These are phyloP conservation scores for Drosophila prosaltans DNA, from an alignment of 1,140 invertebrate genomes.

Conservation along the genomic window DNA sequence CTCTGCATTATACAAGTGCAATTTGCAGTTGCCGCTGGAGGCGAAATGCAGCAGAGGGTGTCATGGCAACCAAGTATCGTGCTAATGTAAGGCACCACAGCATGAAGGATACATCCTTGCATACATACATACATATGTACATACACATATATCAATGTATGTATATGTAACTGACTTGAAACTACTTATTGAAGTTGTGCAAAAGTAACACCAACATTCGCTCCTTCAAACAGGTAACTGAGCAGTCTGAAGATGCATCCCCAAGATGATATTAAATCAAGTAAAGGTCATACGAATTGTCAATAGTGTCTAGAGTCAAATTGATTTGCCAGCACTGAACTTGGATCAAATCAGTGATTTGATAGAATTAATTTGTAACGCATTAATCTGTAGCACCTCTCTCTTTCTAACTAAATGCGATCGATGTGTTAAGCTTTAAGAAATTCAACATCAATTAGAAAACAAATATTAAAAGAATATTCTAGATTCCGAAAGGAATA, in stretches of 20 bases:
- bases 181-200: neutral
- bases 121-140: constrained; percentile 9
- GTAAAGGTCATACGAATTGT: neutral
- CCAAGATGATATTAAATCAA: neutral
- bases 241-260: neutral
- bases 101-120: constrained; percentile 65
- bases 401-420: no score
- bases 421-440: no score
- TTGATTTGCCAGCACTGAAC: neutral
- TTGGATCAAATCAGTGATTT: no score
- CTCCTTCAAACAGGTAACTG: neutral
- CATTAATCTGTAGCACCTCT: no score
- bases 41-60: constrained; percentile 48
- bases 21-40: constrained; percentile 67
- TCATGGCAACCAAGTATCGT: constrained; percentile 37
- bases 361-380: neutral
- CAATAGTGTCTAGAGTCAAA: neutral
- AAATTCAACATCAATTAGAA: no score
- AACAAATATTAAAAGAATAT: no score
- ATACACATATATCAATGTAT: neutral
- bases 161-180: neutral
- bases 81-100: constrained; percentile 75
- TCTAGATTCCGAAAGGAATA: no score
- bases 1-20: constrained; percentile 68
- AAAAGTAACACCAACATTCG: neutral